A percentile compares a stretch with the other conserved stretches of the same genome.
These are phyloP conservation scores for Corythornis cristatus DNA, from an alignment of 2,113 vertebrate species.

Conservation along the genomic window DNA sequence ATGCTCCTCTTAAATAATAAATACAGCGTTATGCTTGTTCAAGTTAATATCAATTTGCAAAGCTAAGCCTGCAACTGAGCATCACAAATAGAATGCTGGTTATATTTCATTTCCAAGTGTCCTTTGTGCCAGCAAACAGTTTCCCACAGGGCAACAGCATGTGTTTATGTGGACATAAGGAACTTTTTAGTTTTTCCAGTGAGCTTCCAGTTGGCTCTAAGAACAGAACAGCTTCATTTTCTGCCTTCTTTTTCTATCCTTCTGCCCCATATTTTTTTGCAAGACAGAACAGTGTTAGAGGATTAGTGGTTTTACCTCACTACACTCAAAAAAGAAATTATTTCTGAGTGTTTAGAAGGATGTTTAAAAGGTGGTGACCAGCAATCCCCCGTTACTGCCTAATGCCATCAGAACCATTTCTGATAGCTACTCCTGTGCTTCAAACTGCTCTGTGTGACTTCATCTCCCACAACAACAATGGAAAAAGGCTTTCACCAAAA, in stretches of 20 bases:
- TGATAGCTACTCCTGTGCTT: not conserved
- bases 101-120: slow-evolving; percentile 39
- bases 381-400: not conserved
- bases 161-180: slow-evolving; percentile 10
- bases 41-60: not conserved
- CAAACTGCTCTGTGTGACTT: not conserved
- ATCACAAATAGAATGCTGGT: not conserved
- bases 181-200: not conserved
- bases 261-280: not conserved
- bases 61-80: slow-evolving; percentile 4
- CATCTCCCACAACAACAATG: not conserved
- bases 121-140: slow-evolving; percentile 18
- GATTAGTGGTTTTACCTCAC: not conserved
- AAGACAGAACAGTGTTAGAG: not conserved
- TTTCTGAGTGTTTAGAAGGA: not conserved
- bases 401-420: not conserved
- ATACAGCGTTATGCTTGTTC: not conserved
- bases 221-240: not conserved
- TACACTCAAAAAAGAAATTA: not conserved
- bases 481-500: not conserved
- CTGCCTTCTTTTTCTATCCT: not conserved
- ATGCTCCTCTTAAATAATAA: slow-evolving; percentile 25
- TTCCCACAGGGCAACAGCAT: slow-evolving; percentile 29
- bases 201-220: slow-evolving; percentile 32
- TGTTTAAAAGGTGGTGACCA: not conserved